Conservation (phyloP, 2,797 vertebrate genomes). For the Catostomus latipinnis region DNA sequence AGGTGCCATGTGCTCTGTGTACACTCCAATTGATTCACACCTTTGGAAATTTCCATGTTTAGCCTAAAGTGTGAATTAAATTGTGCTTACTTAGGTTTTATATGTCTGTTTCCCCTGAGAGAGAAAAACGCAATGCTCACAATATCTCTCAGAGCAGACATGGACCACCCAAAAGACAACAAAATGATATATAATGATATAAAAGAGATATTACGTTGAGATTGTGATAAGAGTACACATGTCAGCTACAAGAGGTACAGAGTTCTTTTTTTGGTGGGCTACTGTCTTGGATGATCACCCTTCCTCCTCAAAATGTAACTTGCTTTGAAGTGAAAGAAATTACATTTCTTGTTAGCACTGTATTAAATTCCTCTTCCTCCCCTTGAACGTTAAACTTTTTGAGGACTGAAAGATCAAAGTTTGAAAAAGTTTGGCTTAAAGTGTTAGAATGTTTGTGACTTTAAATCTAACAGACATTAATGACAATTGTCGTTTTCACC, state of each 20-base stretch:
- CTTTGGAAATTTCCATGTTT: constrained; percentile 68
- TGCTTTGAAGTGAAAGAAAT: background rate
- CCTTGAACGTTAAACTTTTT: too few relatives aligned
- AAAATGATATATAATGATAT: constrained; percentile 49
- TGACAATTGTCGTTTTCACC: too few relatives aligned
- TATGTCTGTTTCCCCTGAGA: constrained; percentile 64
- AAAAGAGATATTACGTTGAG: background rate
- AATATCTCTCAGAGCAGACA: constrained; percentile 61
- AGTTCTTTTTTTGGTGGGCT: constrained; percentile 41
- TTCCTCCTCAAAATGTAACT: background rate
- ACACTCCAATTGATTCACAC: constrained; percentile 65
- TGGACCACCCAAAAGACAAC: constrained; percentile 73
- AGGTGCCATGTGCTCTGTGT: constrained; percentile 49
- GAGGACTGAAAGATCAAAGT: too few relatives aligned
- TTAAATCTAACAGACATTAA: too few relatives aligned
- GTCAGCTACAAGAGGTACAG: background rate
- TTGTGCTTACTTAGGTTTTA: constrained; percentile 74
- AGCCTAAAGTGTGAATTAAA: constrained; percentile 77
- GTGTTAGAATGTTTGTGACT: too few relatives aligned
- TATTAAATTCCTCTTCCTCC: too few relatives aligned
- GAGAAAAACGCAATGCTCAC: constrained; percentile 63
- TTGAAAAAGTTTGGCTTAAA: too few relatives aligned
- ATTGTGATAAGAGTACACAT: background rate
- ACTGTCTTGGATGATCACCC: constrained; percentile 18
- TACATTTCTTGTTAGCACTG: background rate